Percentiles rank a stretch among this genome's conserved stretches.
Conservation (phyloP, 2,113 vertebrate species). For the Prietella phreatophila region DNA sequence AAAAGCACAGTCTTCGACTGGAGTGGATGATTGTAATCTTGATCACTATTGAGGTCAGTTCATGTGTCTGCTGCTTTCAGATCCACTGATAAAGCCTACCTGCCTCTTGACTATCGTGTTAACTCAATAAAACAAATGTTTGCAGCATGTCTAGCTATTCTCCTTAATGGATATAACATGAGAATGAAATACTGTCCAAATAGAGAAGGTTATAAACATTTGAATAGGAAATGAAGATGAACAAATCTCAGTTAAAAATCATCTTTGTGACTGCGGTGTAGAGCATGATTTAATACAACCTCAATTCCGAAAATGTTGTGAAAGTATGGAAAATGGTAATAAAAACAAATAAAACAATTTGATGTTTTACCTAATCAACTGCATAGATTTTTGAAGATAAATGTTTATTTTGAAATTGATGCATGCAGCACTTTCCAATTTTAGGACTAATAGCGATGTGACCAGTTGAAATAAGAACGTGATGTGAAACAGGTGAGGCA, state of each 20-base stretch:
- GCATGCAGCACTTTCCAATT: no score
- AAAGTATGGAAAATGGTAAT: no score
- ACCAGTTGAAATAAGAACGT: no score
- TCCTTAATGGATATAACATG: neutral
- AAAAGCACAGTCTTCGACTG: conserved; percentile 87
- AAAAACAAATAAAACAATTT: no score
- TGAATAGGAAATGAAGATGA: neutral
- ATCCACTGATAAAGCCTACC: neutral
- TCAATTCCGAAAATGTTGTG: no score
- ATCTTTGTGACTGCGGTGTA: neutral
- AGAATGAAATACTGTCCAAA: neutral
- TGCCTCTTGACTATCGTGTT: neutral
- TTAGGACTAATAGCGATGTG: no score
- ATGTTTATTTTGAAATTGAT: no score
- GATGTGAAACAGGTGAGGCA: no score
- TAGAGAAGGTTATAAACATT: neutral
- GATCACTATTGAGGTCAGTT: conserved; percentile 91
- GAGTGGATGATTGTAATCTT: conserved; percentile 99
- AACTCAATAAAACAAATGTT: neutral
- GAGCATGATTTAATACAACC: neutral
- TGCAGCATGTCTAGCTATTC: neutral
- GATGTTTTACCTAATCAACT: no score
- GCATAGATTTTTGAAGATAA: no score
- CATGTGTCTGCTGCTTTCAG: neutral
- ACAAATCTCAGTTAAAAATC: neutral